A percentile compares a stretch with the other conserved stretches of the same genome.
Conservation (phyloP, 2,888 invertebrate species). For the Nemurella pictetii region DNA sequence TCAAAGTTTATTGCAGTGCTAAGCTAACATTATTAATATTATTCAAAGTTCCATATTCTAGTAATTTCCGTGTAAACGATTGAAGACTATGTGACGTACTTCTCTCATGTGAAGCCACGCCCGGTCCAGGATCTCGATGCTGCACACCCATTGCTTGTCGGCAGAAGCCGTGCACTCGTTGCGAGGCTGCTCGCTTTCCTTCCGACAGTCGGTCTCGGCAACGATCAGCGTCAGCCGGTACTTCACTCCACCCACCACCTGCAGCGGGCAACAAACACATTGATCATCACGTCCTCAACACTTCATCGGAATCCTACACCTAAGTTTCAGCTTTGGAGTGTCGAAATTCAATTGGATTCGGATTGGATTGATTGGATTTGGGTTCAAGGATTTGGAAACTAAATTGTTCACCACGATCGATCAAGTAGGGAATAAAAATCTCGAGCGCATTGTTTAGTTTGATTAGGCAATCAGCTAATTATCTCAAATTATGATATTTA, state of each 20-base stretch:
- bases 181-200: conserved; percentile 45
- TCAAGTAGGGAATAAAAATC: neutral
- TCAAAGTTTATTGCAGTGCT: too few species aligned
- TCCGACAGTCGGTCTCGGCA: conserved; percentile 55
- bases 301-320: too few species aligned
- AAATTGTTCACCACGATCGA: neutral
- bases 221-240: conserved; percentile 60
- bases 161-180: conserved; percentile 49
- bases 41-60: too few species aligned
- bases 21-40: too few species aligned
- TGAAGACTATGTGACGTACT: too few species aligned
- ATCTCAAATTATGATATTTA: too few species aligned
- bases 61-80: too few species aligned
- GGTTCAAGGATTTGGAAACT: neutral
- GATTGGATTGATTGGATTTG: too few species aligned
- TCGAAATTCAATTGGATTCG: too few species aligned
- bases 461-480: too few species aligned
- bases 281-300: conserved; percentile 1
- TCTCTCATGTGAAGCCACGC: conserved; percentile 63
- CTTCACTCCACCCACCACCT: conserved; percentile 65
- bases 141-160: conserved; percentile 56
- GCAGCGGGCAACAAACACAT: conserved; percentile 48
- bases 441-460: neutral
- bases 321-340: too few species aligned
- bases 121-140: conserved; percentile 65